Conservation (phyloP, 2,888 invertebrate species). For the Cosmia trapezina region DNA sequence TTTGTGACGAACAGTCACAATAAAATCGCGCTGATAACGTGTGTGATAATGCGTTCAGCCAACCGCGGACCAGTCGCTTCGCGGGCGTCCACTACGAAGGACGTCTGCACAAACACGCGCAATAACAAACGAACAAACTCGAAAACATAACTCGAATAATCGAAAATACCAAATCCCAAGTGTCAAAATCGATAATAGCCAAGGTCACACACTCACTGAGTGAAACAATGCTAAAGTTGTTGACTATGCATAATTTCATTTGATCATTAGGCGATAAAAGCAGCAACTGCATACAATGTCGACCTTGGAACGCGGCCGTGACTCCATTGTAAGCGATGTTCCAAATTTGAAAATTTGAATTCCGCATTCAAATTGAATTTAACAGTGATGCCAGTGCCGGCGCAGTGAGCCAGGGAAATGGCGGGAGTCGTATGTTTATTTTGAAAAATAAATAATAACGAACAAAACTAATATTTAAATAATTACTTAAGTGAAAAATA, state of each 20-base stretch:
- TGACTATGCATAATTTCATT: slow-evolving; percentile 83
- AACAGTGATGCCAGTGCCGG: slow-evolving; percentile 42
- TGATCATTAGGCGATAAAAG: slow-evolving; percentile 78
- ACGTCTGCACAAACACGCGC: slow-evolving; percentile 79
- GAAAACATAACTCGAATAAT: slow-evolving; percentile 72
- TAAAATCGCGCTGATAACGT: slow-evolving; percentile 78
- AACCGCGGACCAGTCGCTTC: slow-evolving; percentile 78
- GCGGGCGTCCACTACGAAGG: slow-evolving; percentile 80
- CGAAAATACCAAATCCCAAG: slow-evolving; percentile 59
- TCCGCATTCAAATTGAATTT: slow-evolving; percentile 70
- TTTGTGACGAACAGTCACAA: slow-evolving; percentile 66
- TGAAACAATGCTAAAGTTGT: slow-evolving; percentile 73
- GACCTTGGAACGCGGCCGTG: slow-evolving; percentile 81
- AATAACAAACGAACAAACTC: slow-evolving; percentile 79
- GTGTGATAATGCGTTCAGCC: slow-evolving; percentile 66
- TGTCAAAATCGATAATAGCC: slow-evolving; percentile 64
- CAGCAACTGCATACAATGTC: slow-evolving; percentile 77
- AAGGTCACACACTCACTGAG: slow-evolving; percentile 65
- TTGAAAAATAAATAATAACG: slow-evolving; percentile 55
- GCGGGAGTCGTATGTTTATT: slow-evolving; percentile 46
- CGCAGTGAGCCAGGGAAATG: slow-evolving; percentile 41
- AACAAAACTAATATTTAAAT: slow-evolving; percentile 29
- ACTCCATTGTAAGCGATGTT: slow-evolving; percentile 74
- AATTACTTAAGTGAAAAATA: slow-evolving; percentile 1
- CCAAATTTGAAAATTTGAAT: slow-evolving; percentile 82